A percentile compares a stretch with the other conserved stretches of the same genome.
Conservation (phyloP, 2,113 vertebrate genomes). For the Saguinus midas region DNA sequence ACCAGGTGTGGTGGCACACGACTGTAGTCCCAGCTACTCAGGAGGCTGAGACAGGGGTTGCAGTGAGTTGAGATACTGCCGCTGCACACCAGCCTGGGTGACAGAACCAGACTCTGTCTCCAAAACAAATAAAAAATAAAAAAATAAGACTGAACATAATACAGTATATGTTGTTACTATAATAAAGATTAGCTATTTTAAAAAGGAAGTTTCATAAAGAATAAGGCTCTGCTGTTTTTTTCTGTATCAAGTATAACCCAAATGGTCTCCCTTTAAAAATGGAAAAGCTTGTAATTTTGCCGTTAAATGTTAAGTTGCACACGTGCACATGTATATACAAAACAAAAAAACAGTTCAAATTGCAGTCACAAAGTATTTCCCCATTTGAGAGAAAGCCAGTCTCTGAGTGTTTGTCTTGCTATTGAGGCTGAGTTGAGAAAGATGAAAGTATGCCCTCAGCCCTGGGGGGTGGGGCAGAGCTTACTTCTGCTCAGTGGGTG, state of each 20-base stretch:
- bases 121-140: not conserved
- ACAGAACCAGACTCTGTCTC: too few relatives aligned
- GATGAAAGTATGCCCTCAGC: conserved; percentile 17
- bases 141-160: not conserved
- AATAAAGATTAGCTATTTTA: conserved; percentile 8
- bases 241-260: not conserved
- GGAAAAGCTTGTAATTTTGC: not conserved
- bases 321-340: not conserved
- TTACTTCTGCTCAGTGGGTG: conserved; percentile 61
- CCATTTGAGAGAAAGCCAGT: not conserved
- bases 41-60: too few relatives aligned
- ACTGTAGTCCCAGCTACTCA: too few relatives aligned
- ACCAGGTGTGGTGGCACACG: too few relatives aligned
- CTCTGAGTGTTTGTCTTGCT: conserved; percentile 57
- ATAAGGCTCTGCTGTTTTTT: not conserved
- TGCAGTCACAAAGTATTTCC: not conserved
- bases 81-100: too few relatives aligned
- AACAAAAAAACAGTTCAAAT: not conserved
- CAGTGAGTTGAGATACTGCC: too few relatives aligned
- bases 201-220: not conserved
- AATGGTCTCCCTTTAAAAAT: conserved; percentile 31
- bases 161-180: not conserved
- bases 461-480: not conserved
- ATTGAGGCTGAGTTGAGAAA: not conserved
- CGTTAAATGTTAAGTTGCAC: not conserved